Conservation (phyloP, 2,113 vertebrate species). For the Laticauda laticaudata region DNA sequence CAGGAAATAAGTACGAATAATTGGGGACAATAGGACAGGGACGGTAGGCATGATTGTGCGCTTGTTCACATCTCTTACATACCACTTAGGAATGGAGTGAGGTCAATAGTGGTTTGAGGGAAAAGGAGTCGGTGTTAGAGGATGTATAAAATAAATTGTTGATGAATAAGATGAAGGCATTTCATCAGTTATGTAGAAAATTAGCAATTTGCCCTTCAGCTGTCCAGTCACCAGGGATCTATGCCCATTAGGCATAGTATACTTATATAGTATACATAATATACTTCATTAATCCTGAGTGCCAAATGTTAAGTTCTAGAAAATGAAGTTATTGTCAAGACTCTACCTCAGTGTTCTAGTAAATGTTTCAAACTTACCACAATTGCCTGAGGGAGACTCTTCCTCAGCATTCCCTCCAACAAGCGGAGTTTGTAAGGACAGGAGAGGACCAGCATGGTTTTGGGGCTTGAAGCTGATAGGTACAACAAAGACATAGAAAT, state of each 20-base stretch:
- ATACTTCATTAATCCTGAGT: neutral
- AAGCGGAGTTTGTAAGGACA: slow-evolving; percentile 2
- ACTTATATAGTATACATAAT: too few species aligned
- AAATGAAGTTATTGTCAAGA: neutral
- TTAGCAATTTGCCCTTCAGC: neutral
- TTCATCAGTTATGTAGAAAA: neutral
- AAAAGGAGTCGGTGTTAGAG: too few species aligned
- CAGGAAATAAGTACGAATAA: too few species aligned
- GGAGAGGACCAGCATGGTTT: slow-evolving; percentile 7
- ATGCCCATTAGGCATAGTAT: neutral
- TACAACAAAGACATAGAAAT: neutral
- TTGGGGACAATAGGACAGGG: too few species aligned
- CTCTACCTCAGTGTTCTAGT: neutral
- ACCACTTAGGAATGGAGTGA: too few species aligned
- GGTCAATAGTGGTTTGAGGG: too few species aligned
- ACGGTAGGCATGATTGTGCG: too few species aligned
- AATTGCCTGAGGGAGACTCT: neutral
- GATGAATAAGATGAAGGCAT: neutral
- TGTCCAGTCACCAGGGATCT: neutral
- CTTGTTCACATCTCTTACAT: too few species aligned
- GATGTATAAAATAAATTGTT: neutral
- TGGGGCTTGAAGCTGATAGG: neutral
- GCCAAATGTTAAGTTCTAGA: neutral
- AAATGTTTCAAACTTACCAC: neutral
- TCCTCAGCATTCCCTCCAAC: neutral